Evolutionary conservation across 2,888 invertebrate genomes (phyloP).

Genomic region (Nipponacmea schrenckii): DNA sequence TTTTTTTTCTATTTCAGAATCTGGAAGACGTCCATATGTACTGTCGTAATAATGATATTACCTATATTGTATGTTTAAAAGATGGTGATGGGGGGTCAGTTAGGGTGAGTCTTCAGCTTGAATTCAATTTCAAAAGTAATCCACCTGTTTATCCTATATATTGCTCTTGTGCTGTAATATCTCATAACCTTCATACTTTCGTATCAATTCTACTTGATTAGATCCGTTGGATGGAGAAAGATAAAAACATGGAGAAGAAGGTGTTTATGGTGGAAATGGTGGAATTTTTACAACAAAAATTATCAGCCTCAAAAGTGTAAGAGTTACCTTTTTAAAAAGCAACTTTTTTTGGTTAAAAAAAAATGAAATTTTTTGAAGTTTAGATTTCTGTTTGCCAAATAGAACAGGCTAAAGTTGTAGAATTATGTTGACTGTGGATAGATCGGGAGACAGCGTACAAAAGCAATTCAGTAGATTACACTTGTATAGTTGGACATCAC

Average conservation of each 20-base stretch:
- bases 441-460: no score
- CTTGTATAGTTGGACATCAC: no score
- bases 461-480: no score
- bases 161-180: no score
- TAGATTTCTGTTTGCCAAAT: no score
- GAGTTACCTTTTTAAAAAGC: conserved; percentile 10
- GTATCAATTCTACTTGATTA: neutral
- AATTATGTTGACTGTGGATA: no score
- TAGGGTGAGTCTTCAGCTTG: conserved; percentile 69
- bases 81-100: conserved; percentile 73
- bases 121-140: no score
- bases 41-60: conserved; percentile 74
- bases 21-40: conserved; percentile 77
- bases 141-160: no score
- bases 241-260: conserved; percentile 76
- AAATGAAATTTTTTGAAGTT: no score
- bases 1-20: conserved; percentile 59
- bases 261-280: conserved; percentile 75
- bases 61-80: conserved; percentile 76
- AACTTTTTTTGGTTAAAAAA: no score
- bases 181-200: no score
- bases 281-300: conserved; percentile 78
- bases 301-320: conserved; percentile 67
- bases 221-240: conserved; percentile 23
- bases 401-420: no score